These are phyloP conservation scores for Zaprionus vittiger DNA, from an alignment of 1,140 invertebrate species.

Conservation along the genomic window DNA sequence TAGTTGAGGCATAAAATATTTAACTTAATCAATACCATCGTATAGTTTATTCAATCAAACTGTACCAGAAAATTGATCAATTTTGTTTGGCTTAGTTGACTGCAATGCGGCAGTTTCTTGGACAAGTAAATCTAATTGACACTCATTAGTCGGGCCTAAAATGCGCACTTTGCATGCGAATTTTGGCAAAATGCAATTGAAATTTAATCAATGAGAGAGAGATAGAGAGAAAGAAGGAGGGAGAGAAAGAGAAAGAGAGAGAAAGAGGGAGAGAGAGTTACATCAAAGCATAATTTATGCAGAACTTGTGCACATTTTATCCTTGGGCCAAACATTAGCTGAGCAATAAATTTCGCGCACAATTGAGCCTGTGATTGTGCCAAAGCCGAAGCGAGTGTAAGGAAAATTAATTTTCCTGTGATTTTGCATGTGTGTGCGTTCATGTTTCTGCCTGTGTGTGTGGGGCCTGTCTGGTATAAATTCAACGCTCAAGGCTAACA, in stretches of 20 bases:
- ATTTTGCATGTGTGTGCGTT: slow-evolving; percentile 62
- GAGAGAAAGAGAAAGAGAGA: neutral
- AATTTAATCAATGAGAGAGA: slow-evolving; percentile 41
- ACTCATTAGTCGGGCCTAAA: slow-evolving; percentile 44
- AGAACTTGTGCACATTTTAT: slow-evolving; percentile 63
- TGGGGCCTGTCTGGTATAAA: slow-evolving; percentile 54
- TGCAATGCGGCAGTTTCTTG: slow-evolving; percentile 43
- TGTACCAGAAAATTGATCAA: slow-evolving; percentile 10
- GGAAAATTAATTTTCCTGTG: slow-evolving; percentile 79
- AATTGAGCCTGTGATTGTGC: slow-evolving; percentile 65
- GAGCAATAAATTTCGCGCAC: slow-evolving; percentile 78
- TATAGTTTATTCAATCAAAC: slow-evolving; percentile 12
- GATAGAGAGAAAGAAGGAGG: neutral
- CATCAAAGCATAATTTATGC: slow-evolving; percentile 67
- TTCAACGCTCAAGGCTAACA: slow-evolving; percentile 67
- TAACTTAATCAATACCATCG: slow-evolving; percentile 1
- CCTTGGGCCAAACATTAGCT: slow-evolving; percentile 73
- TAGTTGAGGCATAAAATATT: neutral
- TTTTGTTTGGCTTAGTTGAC: slow-evolving; percentile 23
- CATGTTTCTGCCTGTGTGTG: slow-evolving; percentile 9
- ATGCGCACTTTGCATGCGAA: slow-evolving; percentile 35
- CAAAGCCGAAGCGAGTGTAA: slow-evolving; percentile 58
- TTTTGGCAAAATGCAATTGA: slow-evolving; percentile 40
- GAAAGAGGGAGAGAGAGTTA: slow-evolving; percentile 3
- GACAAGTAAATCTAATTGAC: slow-evolving; percentile 32